Percentiles rank a stretch among this genome's conserved stretches.
These are phyloP conservation scores for Excalfactoria chinensis DNA, from an alignment of 2,113 vertebrate genomes.

Conservation along the genomic window DNA sequence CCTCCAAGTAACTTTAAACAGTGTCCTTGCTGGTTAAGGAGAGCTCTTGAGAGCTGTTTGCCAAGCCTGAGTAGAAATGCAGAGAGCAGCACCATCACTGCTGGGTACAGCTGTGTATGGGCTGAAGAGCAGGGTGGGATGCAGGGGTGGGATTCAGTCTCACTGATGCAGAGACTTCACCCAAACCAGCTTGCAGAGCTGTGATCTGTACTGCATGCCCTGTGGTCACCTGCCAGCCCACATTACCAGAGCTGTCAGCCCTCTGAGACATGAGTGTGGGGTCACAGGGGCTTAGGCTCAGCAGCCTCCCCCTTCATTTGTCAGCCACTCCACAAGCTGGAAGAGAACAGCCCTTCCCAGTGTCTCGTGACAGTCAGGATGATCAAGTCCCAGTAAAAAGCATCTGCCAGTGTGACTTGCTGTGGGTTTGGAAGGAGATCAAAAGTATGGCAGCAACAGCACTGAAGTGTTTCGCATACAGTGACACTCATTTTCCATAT, in stretches of 20 bases:
- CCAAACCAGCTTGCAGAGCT: conserved; percentile 50
- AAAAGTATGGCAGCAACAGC: fast-evolving
- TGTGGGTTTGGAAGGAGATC: background rate
- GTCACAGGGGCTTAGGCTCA: conserved; percentile 4
- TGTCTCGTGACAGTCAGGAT: background rate
- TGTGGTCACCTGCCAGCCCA: conserved; percentile 39
- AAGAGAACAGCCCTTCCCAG: background rate
- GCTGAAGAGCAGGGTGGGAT: background rate
- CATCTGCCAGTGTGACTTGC: conserved; percentile 12
- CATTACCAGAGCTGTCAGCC: conserved; percentile 41
- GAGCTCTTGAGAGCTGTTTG: background rate
- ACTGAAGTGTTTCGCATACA: background rate
- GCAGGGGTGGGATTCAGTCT: conserved; percentile 39
- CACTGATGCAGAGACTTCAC: conserved; percentile 61
- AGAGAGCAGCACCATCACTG: fast-evolving
- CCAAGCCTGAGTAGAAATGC: background rate
- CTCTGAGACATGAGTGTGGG: background rate
- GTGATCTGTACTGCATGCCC: conserved; percentile 17
- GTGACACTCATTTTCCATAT: background rate
- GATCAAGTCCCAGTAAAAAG: conserved; percentile 40
- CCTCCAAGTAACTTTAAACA: background rate
- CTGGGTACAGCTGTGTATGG: fast-evolving
- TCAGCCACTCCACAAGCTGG: background rate
- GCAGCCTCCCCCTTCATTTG: background rate
- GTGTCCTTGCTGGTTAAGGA: background rate